Conservation (phyloP, 35 echinoderm and acorn worm species). For the Amphiura filiformis region DNA sequence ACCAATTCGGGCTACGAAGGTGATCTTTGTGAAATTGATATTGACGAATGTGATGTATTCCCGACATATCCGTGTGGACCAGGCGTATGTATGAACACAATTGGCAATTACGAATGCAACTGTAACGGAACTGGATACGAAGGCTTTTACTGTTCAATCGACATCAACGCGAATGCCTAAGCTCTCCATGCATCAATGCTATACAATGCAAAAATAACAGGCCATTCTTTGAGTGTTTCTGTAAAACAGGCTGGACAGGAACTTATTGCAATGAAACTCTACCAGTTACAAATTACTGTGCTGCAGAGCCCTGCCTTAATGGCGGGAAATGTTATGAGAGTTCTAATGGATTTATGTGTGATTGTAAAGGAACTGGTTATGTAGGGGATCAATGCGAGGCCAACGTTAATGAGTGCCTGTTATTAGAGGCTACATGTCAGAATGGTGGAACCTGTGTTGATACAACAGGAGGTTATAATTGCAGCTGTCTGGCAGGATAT, state of each 20-base stretch:
- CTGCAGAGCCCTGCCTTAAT: conserved; percentile 48
- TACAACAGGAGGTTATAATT: too few species aligned
- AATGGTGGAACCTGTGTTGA: too few species aligned
- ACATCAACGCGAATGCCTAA: conserved; percentile 69
- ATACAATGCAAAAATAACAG: conserved; percentile 63
- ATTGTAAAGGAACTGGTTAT: conserved; percentile 67
- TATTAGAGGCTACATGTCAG: conserved; percentile 23
- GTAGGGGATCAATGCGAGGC: conserved; percentile 36
- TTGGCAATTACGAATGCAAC: conserved; percentile 62
- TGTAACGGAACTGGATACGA: conserved; percentile 76
- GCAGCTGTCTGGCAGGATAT: too few species aligned
- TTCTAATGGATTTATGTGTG: conserved; percentile 41
- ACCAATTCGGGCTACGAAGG: not conserved
- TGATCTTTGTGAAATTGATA: not conserved
- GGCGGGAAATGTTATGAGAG: conserved; percentile 43
- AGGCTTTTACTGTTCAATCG: conserved; percentile 57
- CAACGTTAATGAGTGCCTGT: conserved; percentile 62
- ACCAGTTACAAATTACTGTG: conserved; percentile 42
- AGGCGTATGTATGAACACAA: conserved; percentile 57
- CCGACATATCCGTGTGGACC: conserved; percentile 35
- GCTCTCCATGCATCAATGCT: conserved; percentile 61
- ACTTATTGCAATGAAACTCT: conserved; percentile 20
- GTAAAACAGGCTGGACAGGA: conserved; percentile 48
- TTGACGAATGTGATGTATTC: conserved; percentile 14
- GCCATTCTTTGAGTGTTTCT: conserved; percentile 77